Evolutionary conservation across 1,140 invertebrate species (phyloP).

Genomic region (Gyrodactylus bullatarudis): DNA sequence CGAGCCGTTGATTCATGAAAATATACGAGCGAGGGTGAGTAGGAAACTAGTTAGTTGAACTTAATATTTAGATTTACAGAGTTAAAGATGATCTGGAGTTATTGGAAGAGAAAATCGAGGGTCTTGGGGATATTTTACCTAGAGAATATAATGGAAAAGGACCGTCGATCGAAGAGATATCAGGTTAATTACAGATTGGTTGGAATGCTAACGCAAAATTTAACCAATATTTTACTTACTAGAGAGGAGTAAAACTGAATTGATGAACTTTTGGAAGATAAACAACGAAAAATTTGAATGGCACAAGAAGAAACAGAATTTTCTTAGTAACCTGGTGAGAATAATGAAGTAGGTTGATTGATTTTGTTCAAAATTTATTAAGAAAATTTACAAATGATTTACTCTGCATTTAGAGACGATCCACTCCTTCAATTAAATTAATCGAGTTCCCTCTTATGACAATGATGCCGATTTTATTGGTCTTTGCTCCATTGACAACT

Average conservation of each 20-base stretch:
- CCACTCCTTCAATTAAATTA: background rate
- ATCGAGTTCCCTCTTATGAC: constrained; percentile 1
- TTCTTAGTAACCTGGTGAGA: background rate
- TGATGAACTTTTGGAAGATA: background rate
- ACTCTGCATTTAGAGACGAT: no score
- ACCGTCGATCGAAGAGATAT: background rate
- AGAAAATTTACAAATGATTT: background rate
- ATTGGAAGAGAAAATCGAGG: background rate
- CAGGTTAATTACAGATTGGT: no score
- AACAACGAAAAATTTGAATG: background rate
- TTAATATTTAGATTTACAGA: background rate
- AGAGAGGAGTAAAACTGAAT: background rate
- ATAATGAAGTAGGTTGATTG: background rate
- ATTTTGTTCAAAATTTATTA: background rate
- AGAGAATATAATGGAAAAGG: background rate
- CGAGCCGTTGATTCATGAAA: background rate
- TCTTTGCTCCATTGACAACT: background rate
- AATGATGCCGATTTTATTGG: background rate
- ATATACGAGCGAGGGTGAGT: background rate
- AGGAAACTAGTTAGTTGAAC: no score
- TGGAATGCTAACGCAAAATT: no score
- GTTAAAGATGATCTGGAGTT: background rate
- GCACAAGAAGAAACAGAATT: background rate
- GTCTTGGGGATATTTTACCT: background rate
- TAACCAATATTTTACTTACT: background rate